Base-by-base conservation (phyloP, 1,140 invertebrate genomes). In the Zaprionus lachaisei region DNA sequence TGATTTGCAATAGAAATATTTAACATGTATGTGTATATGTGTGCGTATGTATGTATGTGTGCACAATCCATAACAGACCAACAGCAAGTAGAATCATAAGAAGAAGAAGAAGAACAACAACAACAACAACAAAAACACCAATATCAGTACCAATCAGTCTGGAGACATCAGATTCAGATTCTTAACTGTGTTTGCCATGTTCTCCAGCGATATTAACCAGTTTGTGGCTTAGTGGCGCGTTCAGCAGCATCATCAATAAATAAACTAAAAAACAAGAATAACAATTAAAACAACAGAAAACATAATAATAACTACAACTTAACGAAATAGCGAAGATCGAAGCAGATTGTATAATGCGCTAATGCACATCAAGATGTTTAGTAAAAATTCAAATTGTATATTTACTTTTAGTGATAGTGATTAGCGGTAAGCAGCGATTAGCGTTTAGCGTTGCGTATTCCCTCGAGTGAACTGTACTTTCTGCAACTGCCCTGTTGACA, bases 161-260 rank as follows among this genome's bases (percentile, higher is more conserved):
- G 41, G 41, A 47, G n/a, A 17, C 41, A 57, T 3, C 62, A 64
- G 49, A 54, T 22, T 17, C 44, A 51, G 17, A 44, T 2, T 26
- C 31, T 22, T 15, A 26, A 44, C 37, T 65, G 51, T 65, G 34
- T 64, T 64, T 37, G 24, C 24, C 24, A 28, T 56, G 22, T 66
- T 57, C 56, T 66, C n/a, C 41, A 66, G 37, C 24, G 41, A 44
- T 41, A 61, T 17, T 26, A 61, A 73, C 71, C 71, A 67, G 41
- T 34, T 55, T 67, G 63, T 67, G 71, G 64, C 71, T 73, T 73
- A 73, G 55, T 60, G 56, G 20, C 55, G 26, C 56, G 44, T 37
- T 72, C 62, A 51, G 62, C 41, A 66, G 49, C 63, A 65, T 55
- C 63, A 65, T 41, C 22, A n/a, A 38, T 26, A 55, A 17, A 47